These are phyloP conservation scores for Limenitis camilla DNA, from an alignment of 2,888 invertebrate genomes.

Conservation along the genomic window DNA sequence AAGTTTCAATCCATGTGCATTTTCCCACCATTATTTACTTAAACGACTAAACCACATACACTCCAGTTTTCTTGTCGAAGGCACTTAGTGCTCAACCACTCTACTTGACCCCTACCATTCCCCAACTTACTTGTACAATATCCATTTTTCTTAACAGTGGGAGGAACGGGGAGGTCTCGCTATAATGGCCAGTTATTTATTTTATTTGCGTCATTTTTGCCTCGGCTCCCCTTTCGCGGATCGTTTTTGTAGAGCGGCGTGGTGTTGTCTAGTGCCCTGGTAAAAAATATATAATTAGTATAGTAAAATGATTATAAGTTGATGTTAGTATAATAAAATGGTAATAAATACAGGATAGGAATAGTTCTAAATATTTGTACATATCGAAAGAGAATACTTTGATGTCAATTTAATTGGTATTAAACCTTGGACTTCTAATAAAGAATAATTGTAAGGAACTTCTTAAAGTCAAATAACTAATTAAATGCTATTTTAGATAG, in stretches of 20 bases:
- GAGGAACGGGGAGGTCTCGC: conserved; percentile 31
- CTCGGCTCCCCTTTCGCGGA: conserved; percentile 55
- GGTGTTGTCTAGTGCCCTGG: conserved; percentile 42
- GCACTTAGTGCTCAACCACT: conserved; percentile 34
- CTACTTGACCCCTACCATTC: conserved; percentile 24
- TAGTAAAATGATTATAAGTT: neutral
- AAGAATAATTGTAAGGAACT: too few species aligned
- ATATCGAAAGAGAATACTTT: too few species aligned
- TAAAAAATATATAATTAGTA: conserved; percentile 8
- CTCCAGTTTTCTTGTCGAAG: conserved; percentile 28
- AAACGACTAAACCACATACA: conserved; percentile 3
- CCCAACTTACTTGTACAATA: conserved; percentile 19
- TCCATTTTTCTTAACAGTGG: conserved; percentile 16
- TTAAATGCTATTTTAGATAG: too few species aligned
- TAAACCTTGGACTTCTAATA: too few species aligned
- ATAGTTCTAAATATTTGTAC: too few species aligned
- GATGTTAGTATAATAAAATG: too few species aligned
- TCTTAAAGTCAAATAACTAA: too few species aligned
- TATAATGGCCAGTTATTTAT: conserved; percentile 47
- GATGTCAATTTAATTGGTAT: too few species aligned
- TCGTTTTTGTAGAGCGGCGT: conserved; percentile 55
- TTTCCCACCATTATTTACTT: conserved; percentile 2
- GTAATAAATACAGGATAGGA: too few species aligned
- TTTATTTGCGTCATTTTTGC: conserved; percentile 68
- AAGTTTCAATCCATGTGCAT: too few species aligned